Base-by-base conservation (phyloP, 2,797 vertebrate genomes). In the Tenualosa ilisha region DNA sequence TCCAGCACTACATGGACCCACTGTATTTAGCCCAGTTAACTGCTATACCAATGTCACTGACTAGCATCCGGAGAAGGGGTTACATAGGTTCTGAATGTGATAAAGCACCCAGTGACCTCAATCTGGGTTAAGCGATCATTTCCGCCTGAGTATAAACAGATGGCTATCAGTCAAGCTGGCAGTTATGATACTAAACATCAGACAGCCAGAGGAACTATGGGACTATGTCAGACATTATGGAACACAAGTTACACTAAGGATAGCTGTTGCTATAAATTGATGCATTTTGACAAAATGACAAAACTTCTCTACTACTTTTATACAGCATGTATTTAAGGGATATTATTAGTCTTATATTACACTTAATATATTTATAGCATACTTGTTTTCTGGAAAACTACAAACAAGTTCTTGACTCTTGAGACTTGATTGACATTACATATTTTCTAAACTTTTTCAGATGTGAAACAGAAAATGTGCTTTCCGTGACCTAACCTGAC, bases 91-190 rank as follows among this genome's bases (percentile, higher is more conserved):
- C 31, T 72, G 68, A 7, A 37, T 3, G 7, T 1, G 37, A 79
- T 22, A 79, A 46, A 79, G 40, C 72, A 79, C 17, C 37, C 72
- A 43, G 72, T 79, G 37, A 43, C 72, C 72, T 79, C 15, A 46
- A 79, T 75, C 68, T 20, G 68, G 31, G 17, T 75, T 40, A 43
- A 43, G 37, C 31, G 5, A 75, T 79, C 6, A 79, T 43, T 43
- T 79, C 72, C 17, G 17, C 46, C 72, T 46, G 17, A 79, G 37
- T 6, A 79, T 79, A 79, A 79, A 79, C 72, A 79, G 72, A 79
- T 79, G 72, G 72, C 6, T 79, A 79, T 79, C 72, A 1, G 37
- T 20, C 17, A 20, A 46, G 37, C 6, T 17, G 72, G 15, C 72
- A 79, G 40, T n/a, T 79, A 43, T 20, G 72, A 17, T 79, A 79